Conservation (phyloP, 2,113 vertebrate genomes). For the Phaethon lepturus region DNA sequence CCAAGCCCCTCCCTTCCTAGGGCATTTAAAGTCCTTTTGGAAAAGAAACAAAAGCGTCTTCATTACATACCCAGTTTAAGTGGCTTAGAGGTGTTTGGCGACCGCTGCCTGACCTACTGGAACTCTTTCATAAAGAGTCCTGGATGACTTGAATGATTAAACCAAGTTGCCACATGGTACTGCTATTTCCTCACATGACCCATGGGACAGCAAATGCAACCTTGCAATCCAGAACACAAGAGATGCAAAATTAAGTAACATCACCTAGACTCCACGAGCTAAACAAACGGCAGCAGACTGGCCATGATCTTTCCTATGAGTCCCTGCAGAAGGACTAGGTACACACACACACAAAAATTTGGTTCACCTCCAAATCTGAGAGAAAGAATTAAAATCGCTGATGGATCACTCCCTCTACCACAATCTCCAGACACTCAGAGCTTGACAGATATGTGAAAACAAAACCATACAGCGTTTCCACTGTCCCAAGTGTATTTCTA, state of each 20-base stretch:
- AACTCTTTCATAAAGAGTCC: background rate
- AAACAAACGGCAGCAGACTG: background rate
- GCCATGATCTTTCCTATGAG: background rate
- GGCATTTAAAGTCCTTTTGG: background rate
- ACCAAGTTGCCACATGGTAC: background rate
- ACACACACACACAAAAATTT: background rate
- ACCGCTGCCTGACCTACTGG: background rate
- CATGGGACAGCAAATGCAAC: background rate
- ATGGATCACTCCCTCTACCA: background rate
- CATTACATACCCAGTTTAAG: background rate
- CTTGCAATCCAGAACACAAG: background rate
- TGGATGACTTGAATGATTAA: background rate
- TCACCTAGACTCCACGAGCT: background rate
- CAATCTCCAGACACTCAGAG: background rate
- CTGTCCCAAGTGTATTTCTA: background rate
- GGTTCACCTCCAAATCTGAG: background rate
- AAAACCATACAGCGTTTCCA: background rate
- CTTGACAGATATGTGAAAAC: background rate
- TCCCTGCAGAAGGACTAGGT: background rate
- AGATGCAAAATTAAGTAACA: background rate
- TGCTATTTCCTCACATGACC: background rate
- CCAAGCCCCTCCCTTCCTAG: background rate
- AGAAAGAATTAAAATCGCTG: background rate
- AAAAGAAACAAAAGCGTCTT: background rate
- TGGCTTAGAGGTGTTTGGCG: background rate